Evolutionary conservation across 2,888 invertebrate genomes (phyloP).

Genomic region (Drosophila paramelanica): DNA sequence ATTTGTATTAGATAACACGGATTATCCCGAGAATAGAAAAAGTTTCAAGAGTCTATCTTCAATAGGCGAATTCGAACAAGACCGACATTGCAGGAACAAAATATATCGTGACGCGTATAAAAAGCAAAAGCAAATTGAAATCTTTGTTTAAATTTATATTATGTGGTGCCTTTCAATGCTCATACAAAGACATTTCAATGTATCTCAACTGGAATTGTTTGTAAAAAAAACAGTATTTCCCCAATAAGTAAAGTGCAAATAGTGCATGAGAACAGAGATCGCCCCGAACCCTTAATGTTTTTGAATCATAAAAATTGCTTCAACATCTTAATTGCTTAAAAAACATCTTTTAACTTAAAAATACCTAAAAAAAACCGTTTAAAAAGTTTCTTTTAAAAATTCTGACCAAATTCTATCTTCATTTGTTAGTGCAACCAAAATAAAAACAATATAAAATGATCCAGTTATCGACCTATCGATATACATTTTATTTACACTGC

Average conservation of each 20-base stretch:
- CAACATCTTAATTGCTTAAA: too few relatives aligned
- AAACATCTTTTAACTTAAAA: too few relatives aligned
- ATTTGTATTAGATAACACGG: too few relatives aligned
- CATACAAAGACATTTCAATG: slow-evolving; percentile 29
- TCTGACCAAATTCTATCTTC: too few relatives aligned
- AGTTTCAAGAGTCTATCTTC: too few relatives aligned
- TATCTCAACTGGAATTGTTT: slow-evolving; percentile 8
- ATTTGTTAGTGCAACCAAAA: background rate
- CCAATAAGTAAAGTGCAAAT: slow-evolving; percentile 11
- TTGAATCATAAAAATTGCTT: too few relatives aligned
- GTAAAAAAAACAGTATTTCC: background rate
- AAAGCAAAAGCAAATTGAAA: slow-evolving; percentile 25
- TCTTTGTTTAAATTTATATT: slow-evolving; percentile 49
- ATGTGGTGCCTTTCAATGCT: slow-evolving; percentile 50
- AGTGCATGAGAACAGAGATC: background rate
- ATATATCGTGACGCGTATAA: too few relatives aligned
- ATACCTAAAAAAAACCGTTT: too few relatives aligned
- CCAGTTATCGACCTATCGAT: background rate
- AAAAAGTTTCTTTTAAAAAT: background rate
- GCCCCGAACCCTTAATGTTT: too few relatives aligned
- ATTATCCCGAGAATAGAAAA: too few relatives aligned
- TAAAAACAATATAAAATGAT: background rate
- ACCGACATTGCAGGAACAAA: too few relatives aligned
- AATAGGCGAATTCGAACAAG: too few relatives aligned
- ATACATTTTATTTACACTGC: background rate